phyloP scores from a whole-genome alignment of 2,797 vertebrate species.

The Anolis apletophallus region DNA sequence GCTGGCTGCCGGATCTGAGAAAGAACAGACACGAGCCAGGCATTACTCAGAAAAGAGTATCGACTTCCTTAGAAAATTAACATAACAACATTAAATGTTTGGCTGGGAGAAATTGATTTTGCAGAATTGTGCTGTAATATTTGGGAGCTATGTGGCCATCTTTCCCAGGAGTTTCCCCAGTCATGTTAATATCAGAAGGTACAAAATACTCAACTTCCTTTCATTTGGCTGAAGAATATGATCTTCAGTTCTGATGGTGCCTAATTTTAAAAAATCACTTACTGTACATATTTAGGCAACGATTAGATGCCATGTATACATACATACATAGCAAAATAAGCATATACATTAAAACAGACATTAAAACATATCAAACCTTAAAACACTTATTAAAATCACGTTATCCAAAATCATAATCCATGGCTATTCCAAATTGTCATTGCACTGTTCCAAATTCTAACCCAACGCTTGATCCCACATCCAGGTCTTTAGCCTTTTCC shows the following conservation, averaged over 20 bases:
- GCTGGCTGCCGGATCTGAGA: conserved; percentile 57
- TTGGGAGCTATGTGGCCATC: neutral
- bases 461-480: too few relatives aligned
- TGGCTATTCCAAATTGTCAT: too few relatives aligned
- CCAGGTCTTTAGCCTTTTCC: too few relatives aligned
- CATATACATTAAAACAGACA: too few relatives aligned
- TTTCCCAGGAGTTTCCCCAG: neutral
- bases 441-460: too few relatives aligned
- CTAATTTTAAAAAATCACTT: neutral
- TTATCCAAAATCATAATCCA: too few relatives aligned
- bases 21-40: conserved; percentile 35
- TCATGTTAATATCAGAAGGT: neutral
- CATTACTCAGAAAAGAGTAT: conserved; percentile 18
- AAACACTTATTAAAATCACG: too few relatives aligned
- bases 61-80: neutral
- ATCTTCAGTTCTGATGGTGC: neutral
- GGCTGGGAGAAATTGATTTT: neutral
- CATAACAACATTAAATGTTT: conserved; percentile 43
- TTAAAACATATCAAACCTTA: too few relatives aligned
- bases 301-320: too few relatives aligned
- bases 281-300: too few relatives aligned
- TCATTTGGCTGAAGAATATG: neutral
- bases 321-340: too few relatives aligned
- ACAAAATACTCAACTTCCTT: neutral
- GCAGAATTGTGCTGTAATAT: neutral